Percentiles rank a stretch among this genome's conserved stretches.
phyloP scores from a whole-genome alignment of 2,113 vertebrate genomes.

The Pycnonotus jocosus region DNA sequence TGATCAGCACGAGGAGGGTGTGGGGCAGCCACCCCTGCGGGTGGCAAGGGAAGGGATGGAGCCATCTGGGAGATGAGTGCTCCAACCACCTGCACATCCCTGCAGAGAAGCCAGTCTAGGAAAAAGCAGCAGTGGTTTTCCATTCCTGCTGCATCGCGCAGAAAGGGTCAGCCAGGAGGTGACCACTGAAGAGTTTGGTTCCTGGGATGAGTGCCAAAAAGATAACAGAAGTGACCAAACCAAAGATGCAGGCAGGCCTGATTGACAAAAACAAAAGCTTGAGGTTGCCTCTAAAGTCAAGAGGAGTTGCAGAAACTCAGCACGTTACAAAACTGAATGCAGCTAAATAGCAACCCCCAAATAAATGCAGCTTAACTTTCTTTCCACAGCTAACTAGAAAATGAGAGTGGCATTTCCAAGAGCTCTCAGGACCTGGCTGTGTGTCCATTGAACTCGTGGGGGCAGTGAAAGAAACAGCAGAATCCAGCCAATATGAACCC shows the following conservation, averaged over 20 bases:
- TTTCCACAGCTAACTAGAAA: not conserved
- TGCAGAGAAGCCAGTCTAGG: not conserved
- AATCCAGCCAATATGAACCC: not conserved
- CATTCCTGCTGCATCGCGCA: not conserved
- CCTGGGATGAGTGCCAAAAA: not conserved
- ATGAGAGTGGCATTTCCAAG: not conserved
- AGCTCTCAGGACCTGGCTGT: not conserved
- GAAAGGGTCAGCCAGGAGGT: not conserved
- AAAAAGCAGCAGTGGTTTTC: not conserved
- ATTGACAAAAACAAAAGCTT: not conserved
- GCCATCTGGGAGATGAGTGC: not conserved
- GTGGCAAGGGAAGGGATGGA: not conserved
- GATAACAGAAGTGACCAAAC: not conserved
- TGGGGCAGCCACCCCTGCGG: not conserved
- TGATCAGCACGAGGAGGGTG: rapidly evolving
- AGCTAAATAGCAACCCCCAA: not conserved
- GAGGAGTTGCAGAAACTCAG: not conserved
- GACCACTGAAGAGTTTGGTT: not conserved
- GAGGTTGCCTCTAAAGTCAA: not conserved
- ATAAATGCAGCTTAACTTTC: not conserved
- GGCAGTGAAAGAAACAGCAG: not conserved
- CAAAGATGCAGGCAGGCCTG: not conserved
- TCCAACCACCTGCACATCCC: not conserved
- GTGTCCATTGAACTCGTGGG: not conserved
- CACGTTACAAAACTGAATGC: not conserved